These are phyloP conservation scores for Calliopum simillimum DNA, from an alignment of 2,888 invertebrate species.

Conservation along the genomic window DNA sequence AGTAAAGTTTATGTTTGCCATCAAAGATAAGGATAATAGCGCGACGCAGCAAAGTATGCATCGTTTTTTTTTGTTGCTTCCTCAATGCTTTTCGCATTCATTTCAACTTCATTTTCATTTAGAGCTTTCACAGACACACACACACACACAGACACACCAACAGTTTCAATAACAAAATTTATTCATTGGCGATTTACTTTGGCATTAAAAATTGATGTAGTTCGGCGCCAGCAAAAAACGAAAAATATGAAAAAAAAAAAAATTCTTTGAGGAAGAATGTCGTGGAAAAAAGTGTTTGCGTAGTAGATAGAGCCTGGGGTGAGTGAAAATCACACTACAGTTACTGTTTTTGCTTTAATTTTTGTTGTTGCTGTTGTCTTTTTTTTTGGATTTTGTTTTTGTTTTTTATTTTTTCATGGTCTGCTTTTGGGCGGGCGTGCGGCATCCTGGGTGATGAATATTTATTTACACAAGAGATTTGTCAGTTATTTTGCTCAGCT, in stretches of 20 bases:
- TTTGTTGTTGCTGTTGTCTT: not conserved
- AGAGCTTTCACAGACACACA: not conserved
- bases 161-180: conserved; percentile 50
- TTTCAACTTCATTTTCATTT: conserved; percentile 26
- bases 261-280: too few species aligned
- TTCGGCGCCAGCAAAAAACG: not conserved
- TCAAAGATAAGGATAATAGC: conserved; percentile 27
- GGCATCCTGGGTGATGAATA: conserved; percentile 54
- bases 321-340: too few species aligned
- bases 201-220: conserved; percentile 30
- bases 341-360: not conserved
- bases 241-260: too few species aligned
- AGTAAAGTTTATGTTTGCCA: conserved; percentile 20
- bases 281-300: too few species aligned
- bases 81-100: not conserved
- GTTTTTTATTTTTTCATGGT: conserved; percentile 19
- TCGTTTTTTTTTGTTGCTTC: conserved; percentile 19
- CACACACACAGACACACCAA: not conserved
- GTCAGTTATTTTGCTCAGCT: not conserved
- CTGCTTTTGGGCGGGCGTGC: conserved; percentile 21
- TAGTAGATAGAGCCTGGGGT: too few species aligned
- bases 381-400: not conserved
- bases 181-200: conserved; percentile 59
- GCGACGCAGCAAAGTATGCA: conserved; percentile 10
- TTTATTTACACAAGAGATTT: conserved; percentile 58